Base-by-base conservation (phyloP, 2,113 vertebrate genomes). In the Fregata magnificens region DNA sequence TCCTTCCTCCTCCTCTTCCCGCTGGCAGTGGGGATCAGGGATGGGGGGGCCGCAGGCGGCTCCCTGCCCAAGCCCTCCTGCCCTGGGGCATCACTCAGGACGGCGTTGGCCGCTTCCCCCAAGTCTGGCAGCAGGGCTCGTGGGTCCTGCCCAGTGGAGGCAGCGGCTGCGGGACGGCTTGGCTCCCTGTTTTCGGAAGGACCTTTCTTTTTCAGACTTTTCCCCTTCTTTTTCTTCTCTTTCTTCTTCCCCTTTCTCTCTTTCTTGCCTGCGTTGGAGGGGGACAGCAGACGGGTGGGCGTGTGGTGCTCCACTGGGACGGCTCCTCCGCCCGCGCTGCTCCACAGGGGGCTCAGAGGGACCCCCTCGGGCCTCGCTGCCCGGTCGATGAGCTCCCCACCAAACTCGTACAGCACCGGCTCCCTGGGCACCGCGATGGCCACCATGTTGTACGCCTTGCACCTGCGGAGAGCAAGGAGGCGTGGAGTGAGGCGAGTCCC, bases 361-460 rank as follows among this genome's bases (percentile, higher is more conserved):
- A 85, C 52, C 50, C 96, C 97, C 9, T 3, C 7, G 2, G 91
- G 94, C 32, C 82, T 93, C 93, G 98, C 97, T 34, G 98, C 97
- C 74, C 97, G 52, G n/a, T 99, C 98, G 2, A 99, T 99, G 70
- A 99, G 93, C 22, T 98, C 98, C 59, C 98, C 98, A 1, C 98
- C 98, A 6, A 98, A 99, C 59, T 99, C 98, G 0, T 99, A 99
- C 2, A 99, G 98, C 87, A 99, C 96, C 0, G 99, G 99, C 42
- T 99, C 98, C 85, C 82, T 97, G 34, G 98, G 86, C 81, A 99
- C 98, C 4, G 99, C 99, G 7, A 99, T 45, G 0, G 98, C 98
- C 63, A 98, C 65, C 22, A 97, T 98, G 89, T 99, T 98, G 40
- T 99, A 99, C 11, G 85, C 97, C 96, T 98, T 99, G 95, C 99